Evolutionary conservation across 2,888 invertebrate species (phyloP), one percentile per base, ranked within the genome.

Genomic region (Candidula unifasciata): DNA sequence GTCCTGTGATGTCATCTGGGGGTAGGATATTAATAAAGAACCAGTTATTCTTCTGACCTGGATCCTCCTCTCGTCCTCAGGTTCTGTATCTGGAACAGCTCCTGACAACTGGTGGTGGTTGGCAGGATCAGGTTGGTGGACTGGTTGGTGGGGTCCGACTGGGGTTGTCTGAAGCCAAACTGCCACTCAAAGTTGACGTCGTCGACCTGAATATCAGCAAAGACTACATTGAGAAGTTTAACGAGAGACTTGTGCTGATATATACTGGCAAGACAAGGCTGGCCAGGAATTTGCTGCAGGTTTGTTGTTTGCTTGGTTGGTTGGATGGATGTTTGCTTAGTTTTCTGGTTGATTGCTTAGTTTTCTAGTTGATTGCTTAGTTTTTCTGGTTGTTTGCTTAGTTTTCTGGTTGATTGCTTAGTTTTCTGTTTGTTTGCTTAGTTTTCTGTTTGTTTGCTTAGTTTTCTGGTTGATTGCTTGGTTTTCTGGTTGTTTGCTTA

Each of bases 121-220:
- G 95, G 95, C 95, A 95, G 90, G 95, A 95, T 89, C 94, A 94
- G 90, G 93, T 95, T 2, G 95, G 95, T 30, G 95, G 95, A 0
- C 88, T 95, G 21, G 89, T 92, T 60, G 94, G 93, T 1, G 95
- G 95, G 1, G 87, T 95, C 54, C 94, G 94, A 82, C 89, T 94
- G 57, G 94, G 94, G 24, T 89, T 91, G 60, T 94, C 94, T 0
- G 88, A 88, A 64, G 89, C 92, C 3, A 87, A 87, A 81, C 90
- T 94, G 16, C 94, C 94, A 3, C 85, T 94, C 24, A 87, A 90
- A 74, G 92, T 94, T 3, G 89, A 91, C 16, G 89, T 90, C 3
- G 89, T 90, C 33, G 89, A 90, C 30, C 88, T 94, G 18, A 82
- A 90, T 13, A 81, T 94, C 5, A 84, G 88, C 5, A 79, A 86